Evolutionary conservation across 2,797 vertebrate genomes (phyloP).

Genomic region (Acanthis flammea): DNA sequence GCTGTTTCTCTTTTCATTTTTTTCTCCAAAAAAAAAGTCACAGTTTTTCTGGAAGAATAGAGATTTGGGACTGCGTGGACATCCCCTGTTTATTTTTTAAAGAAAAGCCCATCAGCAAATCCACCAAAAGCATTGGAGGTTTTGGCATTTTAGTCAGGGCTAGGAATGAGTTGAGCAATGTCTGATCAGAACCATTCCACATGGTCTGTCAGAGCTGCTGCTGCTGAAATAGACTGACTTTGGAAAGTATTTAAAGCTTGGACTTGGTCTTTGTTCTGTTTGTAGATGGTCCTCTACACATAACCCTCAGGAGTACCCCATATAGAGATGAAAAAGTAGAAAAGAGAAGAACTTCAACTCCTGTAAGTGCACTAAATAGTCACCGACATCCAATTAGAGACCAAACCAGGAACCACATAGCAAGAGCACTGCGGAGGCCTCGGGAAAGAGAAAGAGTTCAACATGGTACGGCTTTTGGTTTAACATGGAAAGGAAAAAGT

Average conservation of each 20-base stretch:
- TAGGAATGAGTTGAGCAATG: not conserved
- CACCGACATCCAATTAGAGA: conserved; percentile 74
- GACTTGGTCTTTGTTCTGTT: conserved; percentile 47
- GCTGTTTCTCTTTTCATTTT: not conserved
- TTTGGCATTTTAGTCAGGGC: not conserved
- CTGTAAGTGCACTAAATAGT: conserved; percentile 73
- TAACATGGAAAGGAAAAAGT: not conserved
- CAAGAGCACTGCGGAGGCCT: conserved; percentile 62
- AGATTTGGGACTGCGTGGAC: not conserved
- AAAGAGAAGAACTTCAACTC: conserved; percentile 77
- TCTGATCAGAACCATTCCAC: not conserved
- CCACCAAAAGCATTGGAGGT: not conserved
- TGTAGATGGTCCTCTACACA: conserved; percentile 63
- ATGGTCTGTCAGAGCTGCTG: not conserved
- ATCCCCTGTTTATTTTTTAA: not conserved
- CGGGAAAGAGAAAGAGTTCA: conserved; percentile 58
- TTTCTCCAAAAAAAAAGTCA: not conserved
- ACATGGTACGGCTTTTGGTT: conserved; percentile 69
- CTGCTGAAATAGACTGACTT: not conserved
- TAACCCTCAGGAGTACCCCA: conserved; percentile 65
- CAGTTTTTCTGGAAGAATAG: not conserved
- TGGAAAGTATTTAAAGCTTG: conserved; percentile 28
- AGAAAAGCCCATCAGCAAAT: not conserved
- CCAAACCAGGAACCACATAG: conserved; percentile 71
- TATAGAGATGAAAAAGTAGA: conserved; percentile 74